Evolutionary conservation across 1,140 invertebrate genomes (phyloP).

Genomic region (Apis dorsata): DNA sequence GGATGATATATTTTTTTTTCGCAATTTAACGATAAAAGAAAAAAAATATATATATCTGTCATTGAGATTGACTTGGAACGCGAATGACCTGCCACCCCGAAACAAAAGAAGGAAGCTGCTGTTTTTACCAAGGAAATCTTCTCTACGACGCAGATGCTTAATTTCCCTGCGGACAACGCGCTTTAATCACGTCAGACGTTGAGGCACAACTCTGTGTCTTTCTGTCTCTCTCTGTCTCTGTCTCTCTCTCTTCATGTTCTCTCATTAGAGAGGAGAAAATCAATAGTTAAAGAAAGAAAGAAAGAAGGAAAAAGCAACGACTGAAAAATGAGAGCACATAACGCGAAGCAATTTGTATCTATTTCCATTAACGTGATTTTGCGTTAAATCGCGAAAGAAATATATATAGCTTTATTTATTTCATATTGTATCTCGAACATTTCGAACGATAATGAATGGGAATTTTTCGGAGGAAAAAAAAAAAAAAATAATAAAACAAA

Average conservation of each 20-base stretch:
- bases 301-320: not conserved
- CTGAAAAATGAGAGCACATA: no score
- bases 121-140: constrained; percentile 36
- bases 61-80: not conserved
- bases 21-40: not conserved
- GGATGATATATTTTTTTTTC: not conserved
- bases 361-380: not conserved
- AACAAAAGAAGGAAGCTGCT: not conserved
- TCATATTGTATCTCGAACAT: not conserved
- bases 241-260: not conserved
- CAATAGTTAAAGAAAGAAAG: constrained; percentile 3
- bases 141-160: constrained; percentile 13
- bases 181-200: constrained; percentile 45
- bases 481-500: not conserved
- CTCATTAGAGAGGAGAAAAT: not conserved
- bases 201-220: not conserved
- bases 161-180: constrained; percentile 44
- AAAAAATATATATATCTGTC: not conserved
- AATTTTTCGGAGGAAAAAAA: not conserved
- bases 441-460: constrained; percentile 6
- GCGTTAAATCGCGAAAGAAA: not conserved
- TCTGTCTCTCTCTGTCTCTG: not conserved
- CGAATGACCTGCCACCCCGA: not conserved
- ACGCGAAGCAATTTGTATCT: not conserved
- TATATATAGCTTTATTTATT: not conserved